Base-by-base conservation (phyloP, 1,140 invertebrate species). In the Macrosteles quadrilineatus region DNA sequence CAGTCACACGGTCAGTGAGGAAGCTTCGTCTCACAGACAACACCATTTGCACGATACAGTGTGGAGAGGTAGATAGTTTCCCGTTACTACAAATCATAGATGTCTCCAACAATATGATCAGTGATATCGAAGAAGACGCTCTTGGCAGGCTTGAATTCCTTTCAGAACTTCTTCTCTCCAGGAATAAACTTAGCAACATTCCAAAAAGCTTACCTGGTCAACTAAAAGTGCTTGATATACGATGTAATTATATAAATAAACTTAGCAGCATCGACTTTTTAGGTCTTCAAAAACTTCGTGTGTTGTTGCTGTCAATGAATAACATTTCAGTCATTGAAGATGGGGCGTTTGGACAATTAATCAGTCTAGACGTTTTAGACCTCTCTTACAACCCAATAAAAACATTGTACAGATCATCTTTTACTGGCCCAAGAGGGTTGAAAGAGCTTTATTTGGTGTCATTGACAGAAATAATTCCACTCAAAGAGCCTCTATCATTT, bases 31-130 rank as follows among this genome's bases (percentile, higher is more conserved):
- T 96, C 0, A 86, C 90, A 0, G 88, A 90, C 17, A 97, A 97
- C 77, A 85, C 84, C 72, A 85, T 94, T 50, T 86, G 83, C 62
- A 81, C 85, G 0, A 88, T 97, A 19, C 85, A 87, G 45, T 87
- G 91, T 73, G 92, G 93, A n/a, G 93, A 96, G 75, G 84, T 98
- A 68, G 93, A 95, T 75, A 94, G 93, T 72, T 96, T 96, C 78
- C 94, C 94, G 0, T 80, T 95, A 19, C 79, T 97, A 11, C 89
- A 90, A 71, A 83, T 91, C 29, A 78, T 98, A 27, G 91, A 95
- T 76, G 85, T 97, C 32, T 91, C 91, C 25, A 85, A 90, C 64
- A 97, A 96, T 76, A 82, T 85, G 69, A 85, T 98, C 29, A 81
- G 80, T 45, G 82, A 86, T 1, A 86, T 98, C 4, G 94, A 96